Percentiles rank a stretch among this genome's conserved stretches.
Conservation (phyloP, 2,113 vertebrate genomes). For the Bettongia penicillata region DNA sequence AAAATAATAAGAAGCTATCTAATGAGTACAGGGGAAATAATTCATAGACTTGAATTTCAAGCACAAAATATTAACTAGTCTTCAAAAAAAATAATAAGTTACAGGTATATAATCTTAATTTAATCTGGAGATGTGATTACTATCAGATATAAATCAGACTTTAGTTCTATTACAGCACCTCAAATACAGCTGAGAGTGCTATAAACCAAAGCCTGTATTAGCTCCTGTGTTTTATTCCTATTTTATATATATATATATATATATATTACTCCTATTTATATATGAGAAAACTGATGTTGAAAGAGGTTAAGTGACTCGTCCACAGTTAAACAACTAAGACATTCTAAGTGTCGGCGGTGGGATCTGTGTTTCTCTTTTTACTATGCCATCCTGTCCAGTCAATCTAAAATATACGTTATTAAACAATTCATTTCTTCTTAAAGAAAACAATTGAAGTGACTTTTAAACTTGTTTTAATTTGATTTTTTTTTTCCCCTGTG, state of each 20-base stretch:
- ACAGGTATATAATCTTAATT: neutral
- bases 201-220: neutral
- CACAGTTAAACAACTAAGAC: neutral
- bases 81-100: neutral
- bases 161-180: neutral
- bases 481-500: neutral
- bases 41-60: neutral
- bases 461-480: neutral
- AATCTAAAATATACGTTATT: neutral
- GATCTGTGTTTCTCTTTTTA: neutral
- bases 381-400: neutral
- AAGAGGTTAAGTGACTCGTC: neutral
- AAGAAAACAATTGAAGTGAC: too few relatives aligned
- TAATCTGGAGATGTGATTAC: neutral
- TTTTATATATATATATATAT: neutral
- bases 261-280: neutral
- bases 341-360: neutral
- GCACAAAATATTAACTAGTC: neutral
- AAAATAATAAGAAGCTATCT: neutral
- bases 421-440: neutral
- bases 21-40: neutral
- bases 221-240: neutral
- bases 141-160: neutral
- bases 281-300: neutral
- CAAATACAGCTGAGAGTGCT: neutral